Evolutionary conservation across 2,797 vertebrate species (phyloP), one percentile per base, ranked within the genome.

Genomic region (Cottoperca gobio): DNA sequence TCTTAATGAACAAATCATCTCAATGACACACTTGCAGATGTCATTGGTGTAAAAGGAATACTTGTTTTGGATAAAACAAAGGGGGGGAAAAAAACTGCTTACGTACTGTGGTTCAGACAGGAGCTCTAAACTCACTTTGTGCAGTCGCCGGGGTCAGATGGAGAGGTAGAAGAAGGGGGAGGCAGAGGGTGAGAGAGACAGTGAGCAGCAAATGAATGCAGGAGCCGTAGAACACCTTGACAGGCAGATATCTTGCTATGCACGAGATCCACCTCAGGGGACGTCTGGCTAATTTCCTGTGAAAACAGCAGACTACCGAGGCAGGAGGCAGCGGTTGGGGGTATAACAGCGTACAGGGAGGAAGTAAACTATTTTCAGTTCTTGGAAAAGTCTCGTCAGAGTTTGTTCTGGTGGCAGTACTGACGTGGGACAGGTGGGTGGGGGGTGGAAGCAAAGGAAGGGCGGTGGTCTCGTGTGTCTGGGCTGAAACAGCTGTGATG

Each of bases 271-370:
- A 91, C 89, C 92, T 91, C 89, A 37, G 84, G 91, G 92, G 89
- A 93, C 82, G 73, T 86, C 85, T 86, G 88, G 88, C 92, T 93
- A 92, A 92, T 93, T 94, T 93, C 90, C 90, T 90, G 88, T 89
- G 90, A 92, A 93, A 92, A 91, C 92, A 93, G 87, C 86, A 86
- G 88, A 88, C 82, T 82, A 87, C 69, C 6, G 50, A 85, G 80
- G 85, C 86, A 86, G 83, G 74, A 85, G 80, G 86, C 82, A 70
- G 88, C 43, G 71, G 83, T 86, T 79, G 74, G 84, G 85, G 79
- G 86, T 75, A 66, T 65, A 81, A 87, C 84, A 80, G 77, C 35
- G 79, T 74, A 77, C 42, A 62, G 79, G 82, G 87, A 73, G 76
- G 73, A 82, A 82, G 80, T 79, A 86, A 84, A 91, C 85, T 84